These are phyloP conservation scores for Saccopteryx bilineata DNA, from an alignment of 2,113 vertebrate species.

Conservation along the genomic window DNA sequence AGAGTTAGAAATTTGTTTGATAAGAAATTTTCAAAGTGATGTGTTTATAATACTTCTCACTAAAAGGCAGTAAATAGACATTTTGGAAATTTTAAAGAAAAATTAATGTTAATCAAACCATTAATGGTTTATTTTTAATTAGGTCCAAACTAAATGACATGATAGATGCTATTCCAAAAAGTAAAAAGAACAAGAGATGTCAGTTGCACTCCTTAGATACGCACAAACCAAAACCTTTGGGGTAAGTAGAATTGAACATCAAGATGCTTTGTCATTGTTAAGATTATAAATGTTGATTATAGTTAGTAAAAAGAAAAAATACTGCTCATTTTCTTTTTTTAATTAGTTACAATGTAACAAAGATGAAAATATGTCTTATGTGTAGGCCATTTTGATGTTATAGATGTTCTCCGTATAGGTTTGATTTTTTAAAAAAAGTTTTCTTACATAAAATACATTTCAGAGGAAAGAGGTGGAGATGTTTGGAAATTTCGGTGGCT, in stretches of 20 bases:
- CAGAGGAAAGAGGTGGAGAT: conserved; percentile 41
- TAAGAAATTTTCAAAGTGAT: conserved; percentile 54
- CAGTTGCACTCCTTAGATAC: conserved; percentile 98
- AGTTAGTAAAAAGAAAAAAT: conserved; percentile 47
- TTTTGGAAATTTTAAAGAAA: conserved; percentile 57
- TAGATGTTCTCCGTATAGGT: not conserved
- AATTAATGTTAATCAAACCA: conserved; percentile 40
- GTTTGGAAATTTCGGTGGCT: conserved; percentile 54
- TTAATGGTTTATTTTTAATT: conserved; percentile 61
- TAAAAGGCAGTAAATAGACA: conserved; percentile 14
- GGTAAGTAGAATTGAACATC: conserved; percentile 91
- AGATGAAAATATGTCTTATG: conserved; percentile 59
- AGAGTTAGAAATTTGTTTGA: conserved; percentile 51
- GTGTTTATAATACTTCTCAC: not conserved
- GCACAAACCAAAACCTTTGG: conserved; percentile 97
- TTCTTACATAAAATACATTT: conserved; percentile 51
- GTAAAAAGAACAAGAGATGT: conserved; percentile 99
- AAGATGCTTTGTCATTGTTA: conserved; percentile 61
- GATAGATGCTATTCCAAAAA: conserved; percentile 99
- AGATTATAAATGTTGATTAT: conserved; percentile 56
- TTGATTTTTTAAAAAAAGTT: not conserved
- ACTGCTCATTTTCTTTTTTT: conserved; percentile 48
- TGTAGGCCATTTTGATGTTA: not conserved
- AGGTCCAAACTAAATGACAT: conserved; percentile 98
- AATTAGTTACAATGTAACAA: conserved; percentile 41